A percentile compares a stretch with the other conserved stretches of the same genome.
Evolutionary conservation across 2,113 vertebrate species (phyloP).

Genomic region (Pituophis catenifer): DNA sequence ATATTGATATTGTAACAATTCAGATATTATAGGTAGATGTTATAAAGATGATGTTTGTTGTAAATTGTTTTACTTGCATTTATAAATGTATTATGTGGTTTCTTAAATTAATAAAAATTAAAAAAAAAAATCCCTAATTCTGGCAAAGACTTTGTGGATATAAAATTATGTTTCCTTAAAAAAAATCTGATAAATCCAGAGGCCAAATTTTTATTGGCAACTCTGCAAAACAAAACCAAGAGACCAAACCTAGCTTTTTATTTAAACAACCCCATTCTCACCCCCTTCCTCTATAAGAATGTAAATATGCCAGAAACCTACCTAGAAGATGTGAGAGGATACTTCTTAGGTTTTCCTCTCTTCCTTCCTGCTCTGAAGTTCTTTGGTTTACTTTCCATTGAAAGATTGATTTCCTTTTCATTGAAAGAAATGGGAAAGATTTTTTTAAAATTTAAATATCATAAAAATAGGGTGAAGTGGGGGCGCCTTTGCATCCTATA

Average conservation of each 20-base stretch:
- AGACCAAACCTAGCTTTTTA: background rate
- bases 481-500: background rate
- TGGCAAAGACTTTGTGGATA: background rate
- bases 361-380: background rate
- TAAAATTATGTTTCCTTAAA: background rate
- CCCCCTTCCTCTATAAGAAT: background rate
- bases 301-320: background rate
- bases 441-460: background rate
- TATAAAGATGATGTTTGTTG: no score
- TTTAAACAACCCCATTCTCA: background rate
- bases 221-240: background rate
- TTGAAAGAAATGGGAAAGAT: background rate
- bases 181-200: background rate
- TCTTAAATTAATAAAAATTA: no score
- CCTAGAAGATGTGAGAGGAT: background rate
- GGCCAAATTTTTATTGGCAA: background rate
- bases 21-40: no score
- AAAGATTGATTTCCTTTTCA: background rate
- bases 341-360: background rate
- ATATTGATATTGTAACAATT: no score
- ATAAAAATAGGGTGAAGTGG: background rate
- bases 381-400: background rate
- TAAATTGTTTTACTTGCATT: no score
- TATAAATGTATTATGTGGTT: no score
- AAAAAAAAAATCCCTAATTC: background rate